Evolutionary conservation across 2,797 vertebrate species (phyloP), one percentile per base, ranked within the genome.

Genomic region (Zenarchopterus dispar): DNA sequence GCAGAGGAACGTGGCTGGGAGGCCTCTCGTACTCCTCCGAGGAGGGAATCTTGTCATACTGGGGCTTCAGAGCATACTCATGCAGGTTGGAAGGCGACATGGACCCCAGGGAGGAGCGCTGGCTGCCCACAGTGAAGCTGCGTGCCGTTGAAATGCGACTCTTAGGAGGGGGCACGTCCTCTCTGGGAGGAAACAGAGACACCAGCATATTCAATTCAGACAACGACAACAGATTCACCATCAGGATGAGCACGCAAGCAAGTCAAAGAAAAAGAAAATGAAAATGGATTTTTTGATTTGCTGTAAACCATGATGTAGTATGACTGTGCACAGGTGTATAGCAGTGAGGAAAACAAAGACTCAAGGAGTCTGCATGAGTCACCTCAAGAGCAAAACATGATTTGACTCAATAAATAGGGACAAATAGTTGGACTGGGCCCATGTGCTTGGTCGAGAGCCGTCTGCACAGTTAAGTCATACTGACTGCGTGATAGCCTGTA

Each of bases 71-170:
- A 77, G 94, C 80, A 65, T 97, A 99, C 5, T 96, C 95, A 31
- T 97, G 96, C 88, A 99, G 94, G 89, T 99, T 98, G 73, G 97
- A 99, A 13, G 97, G 97, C 0, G 97, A 98, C 96, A 99, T 96
- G 53, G 97, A 99, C 73, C 97, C 97, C 75, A 99, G 89, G 18
- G 97, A 99, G 5, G 97, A 99, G 68, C 95, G 96, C 86, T 98
- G 97, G 89, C 97, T 99, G 82, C 95, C 96, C 0, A 96, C 94
- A 4, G 92, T 93, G 90, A 97, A 97, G 92, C 97, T 98, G 76
- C 96, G 95, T 0, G 97, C 97, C 0, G 96, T 98, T 0, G 97
- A 99, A 5, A 93, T 93, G 0, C 97, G 96, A 56, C 97, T 99
- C 88, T 98, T 98, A 0, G 97, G 97, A 69, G 97, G 95, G 0